Evolutionary conservation across 2,888 invertebrate genomes (phyloP).

Genomic region (Orthonychiurus folsomi): DNA sequence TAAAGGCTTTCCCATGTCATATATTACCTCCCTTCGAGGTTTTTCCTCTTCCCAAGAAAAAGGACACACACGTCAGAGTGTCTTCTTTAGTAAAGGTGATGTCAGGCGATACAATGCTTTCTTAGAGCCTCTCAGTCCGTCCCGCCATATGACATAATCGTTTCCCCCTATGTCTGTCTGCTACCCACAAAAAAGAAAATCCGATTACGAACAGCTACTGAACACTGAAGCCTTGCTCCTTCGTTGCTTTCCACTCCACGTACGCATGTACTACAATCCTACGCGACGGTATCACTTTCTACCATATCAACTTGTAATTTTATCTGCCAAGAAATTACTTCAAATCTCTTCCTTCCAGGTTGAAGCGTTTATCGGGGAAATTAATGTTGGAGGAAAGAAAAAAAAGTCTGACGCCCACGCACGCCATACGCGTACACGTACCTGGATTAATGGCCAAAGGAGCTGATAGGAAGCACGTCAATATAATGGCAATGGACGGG

Average conservation of each 20-base stretch:
- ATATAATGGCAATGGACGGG: not conserved
- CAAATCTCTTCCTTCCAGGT: too few relatives aligned
- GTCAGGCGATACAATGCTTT: not conserved
- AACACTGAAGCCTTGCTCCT: too few relatives aligned
- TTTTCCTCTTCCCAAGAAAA: not conserved
- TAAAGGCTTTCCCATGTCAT: slow-evolving; percentile 6
- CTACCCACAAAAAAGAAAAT: not conserved
- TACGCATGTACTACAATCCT: too few relatives aligned
- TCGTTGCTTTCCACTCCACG: too few relatives aligned
- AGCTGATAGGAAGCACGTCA: not conserved
- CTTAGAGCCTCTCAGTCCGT: too few relatives aligned
- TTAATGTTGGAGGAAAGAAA: too few relatives aligned
- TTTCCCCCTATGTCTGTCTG: not conserved
- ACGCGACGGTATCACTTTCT: too few relatives aligned
- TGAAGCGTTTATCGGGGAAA: too few relatives aligned
- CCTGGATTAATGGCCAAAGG: not conserved
- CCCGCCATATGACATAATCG: not conserved
- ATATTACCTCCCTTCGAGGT: not conserved
- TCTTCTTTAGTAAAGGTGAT: not conserved
- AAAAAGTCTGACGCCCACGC: too few relatives aligned
- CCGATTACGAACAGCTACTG: not conserved
- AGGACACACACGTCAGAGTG: not conserved
- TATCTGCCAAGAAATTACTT: not conserved
- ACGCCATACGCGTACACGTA: too few relatives aligned
- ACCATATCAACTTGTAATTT: too few relatives aligned